Conservation (phyloP, 2,797 vertebrate species). For the Bradypodion ventrale region DNA sequence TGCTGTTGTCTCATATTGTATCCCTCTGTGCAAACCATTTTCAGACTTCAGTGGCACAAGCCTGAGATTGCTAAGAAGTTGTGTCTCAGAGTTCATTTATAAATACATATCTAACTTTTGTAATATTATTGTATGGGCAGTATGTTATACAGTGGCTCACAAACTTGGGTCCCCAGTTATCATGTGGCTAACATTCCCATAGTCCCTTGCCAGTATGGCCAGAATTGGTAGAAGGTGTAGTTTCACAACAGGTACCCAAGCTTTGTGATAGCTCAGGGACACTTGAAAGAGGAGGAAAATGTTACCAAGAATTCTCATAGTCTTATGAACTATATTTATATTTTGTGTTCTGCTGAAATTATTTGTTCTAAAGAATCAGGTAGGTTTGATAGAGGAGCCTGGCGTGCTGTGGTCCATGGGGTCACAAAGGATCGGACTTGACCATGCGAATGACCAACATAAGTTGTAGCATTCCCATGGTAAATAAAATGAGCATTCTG, state of each 20-base stretch:
- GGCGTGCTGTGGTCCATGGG: no score
- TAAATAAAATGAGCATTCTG: neutral
- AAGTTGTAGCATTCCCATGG: neutral
- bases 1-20: neutral
- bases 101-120: no score
- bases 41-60: neutral
- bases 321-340: neutral
- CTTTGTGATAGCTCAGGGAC: neutral
- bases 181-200: neutral
- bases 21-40: neutral
- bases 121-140: neutral
- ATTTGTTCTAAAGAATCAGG: neutral
- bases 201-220: neutral
- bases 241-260: neutral
- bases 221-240: neutral
- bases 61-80: neutral
- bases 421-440: no score
- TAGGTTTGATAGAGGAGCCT: neutral
- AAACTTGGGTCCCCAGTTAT: neutral
- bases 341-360: slow-evolving; percentile 2
- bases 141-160: neutral
- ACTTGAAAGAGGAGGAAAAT: no score
- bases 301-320: neutral
- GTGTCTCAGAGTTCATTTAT: neutral
- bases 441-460: no score